Base-by-base conservation (phyloP, 1,140 invertebrate species). In the Dolichoris vasculosae region DNA sequence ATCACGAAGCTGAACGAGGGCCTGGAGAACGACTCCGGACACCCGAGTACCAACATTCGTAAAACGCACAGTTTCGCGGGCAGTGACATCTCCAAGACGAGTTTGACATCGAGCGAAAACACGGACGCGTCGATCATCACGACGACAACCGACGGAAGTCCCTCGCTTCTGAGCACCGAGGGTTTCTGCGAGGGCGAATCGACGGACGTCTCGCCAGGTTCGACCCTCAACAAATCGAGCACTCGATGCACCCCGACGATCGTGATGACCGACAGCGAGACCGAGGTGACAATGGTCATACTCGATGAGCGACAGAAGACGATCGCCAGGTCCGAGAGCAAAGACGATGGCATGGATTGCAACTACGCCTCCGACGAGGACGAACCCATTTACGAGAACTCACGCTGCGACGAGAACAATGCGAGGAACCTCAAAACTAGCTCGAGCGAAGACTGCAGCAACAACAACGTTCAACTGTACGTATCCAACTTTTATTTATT, bases 171-270 rank as follows among this genome's bases (percentile, higher is more conserved):
- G 11, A 93, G 92, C 67, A 93, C 92, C 15, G 93, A 93, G 76
- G 92, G 92, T 35, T 93, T 93, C 83, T 93, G 93, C 87, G 93
- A 93, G 82, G 93, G 92, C 43, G 92, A 93, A 64, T 93, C 91
- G 59, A 91, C 89, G 0, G 91, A 93, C 40, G 89, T 90, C 3
- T 92, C 91, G 2, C 90, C 92, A 0, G 90, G 91, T 9, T 92
- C 91, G 15, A 92, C 91, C 6, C 80, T 92, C 8, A 93, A 91
- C 67, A 93, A 92, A 55, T 91, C 91, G n/a, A 83, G 84, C 78
- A 55, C 32, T 23, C 83, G 79, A 1, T 91, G 88, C 64, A 90
- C 89, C 8, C 90, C 90, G 23, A 90, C 89, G 8, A 90, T 88
- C 11, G 83, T 89, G 6, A 91, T 89, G 17, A 91, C 89, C 40